Conservation (phyloP, 2,797 vertebrate species). For the Meriones psammophilus region DNA sequence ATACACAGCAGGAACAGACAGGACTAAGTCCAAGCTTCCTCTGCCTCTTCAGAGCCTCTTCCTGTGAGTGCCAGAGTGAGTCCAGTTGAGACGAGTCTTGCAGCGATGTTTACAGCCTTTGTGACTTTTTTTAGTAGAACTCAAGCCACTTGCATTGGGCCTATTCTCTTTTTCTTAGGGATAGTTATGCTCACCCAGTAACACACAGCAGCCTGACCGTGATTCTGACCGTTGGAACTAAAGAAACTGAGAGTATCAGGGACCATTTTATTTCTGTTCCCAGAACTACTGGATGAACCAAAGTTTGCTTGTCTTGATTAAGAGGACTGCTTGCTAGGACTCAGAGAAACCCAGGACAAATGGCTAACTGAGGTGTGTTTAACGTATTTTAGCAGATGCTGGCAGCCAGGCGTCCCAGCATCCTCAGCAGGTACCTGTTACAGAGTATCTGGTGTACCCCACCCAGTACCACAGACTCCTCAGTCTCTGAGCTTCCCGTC, state of each 20-base stretch:
- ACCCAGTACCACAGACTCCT: no score
- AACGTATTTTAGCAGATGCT: not conserved
- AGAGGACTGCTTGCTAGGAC: not conserved
- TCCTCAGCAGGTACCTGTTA: not conserved
- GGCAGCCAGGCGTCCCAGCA: not conserved
- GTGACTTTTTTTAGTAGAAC: slow-evolving; percentile 21
- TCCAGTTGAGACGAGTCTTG: not conserved
- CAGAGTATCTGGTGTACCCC: no score
- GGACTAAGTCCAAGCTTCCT: not conserved
- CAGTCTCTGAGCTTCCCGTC: no score
- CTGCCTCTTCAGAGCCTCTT: not conserved
- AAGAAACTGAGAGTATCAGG: not conserved
- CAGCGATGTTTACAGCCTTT: not conserved
- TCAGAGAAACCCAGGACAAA: not conserved
- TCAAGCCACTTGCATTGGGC: not conserved
- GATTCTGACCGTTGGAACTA: not conserved
- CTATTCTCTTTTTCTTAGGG: slow-evolving; percentile 7
- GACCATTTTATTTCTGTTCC: slow-evolving; percentile 20
- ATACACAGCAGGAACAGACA: not conserved
- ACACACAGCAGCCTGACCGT: not conserved
- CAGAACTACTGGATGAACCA: not conserved
- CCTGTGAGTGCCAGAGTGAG: no score
- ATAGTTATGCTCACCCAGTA: not conserved
- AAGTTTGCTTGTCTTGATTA: not conserved
- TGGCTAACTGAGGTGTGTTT: not conserved